Conservation (phyloP, 2,113 vertebrate genomes). For the Speoplatyrhinus poulsoni region DNA sequence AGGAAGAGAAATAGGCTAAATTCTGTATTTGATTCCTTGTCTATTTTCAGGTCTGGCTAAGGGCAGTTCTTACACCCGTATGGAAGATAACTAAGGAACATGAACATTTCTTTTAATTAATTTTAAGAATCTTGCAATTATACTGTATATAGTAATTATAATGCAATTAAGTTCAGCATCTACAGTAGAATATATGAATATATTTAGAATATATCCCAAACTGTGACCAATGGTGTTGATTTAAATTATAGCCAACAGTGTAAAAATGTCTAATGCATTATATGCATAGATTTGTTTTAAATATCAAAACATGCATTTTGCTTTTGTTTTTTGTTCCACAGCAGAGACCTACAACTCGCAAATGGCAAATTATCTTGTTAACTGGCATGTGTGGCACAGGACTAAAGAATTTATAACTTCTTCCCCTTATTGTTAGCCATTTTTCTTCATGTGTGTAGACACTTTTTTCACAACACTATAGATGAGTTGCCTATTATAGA, state of each 20-base stretch:
- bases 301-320: neutral
- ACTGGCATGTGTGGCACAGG: too few species aligned
- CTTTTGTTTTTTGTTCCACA: too few species aligned
- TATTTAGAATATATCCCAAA: conserved; percentile 9
- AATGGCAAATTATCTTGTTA: too few species aligned
- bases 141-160: neutral
- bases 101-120: neutral
- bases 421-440: too few species aligned
- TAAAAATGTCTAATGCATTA: neutral
- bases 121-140: conserved; percentile 4
- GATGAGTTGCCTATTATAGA: too few species aligned
- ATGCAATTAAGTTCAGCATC: conserved; percentile 34
- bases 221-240: conserved; percentile 5
- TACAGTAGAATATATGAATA: neutral
- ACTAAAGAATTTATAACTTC: too few species aligned
- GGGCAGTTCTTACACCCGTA: conserved; percentile 66
- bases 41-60: conserved; percentile 63
- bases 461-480: too few species aligned
- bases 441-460: too few species aligned
- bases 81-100: conserved; percentile 56
- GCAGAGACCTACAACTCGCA: too few species aligned
- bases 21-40: conserved; percentile 6
- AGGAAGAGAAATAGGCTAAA: neutral
- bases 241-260: neutral
- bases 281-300: conserved; percentile 6